Evolutionary conservation across 1,140 invertebrate species (phyloP).

Genomic region (Leptopilina boulardi): DNA sequence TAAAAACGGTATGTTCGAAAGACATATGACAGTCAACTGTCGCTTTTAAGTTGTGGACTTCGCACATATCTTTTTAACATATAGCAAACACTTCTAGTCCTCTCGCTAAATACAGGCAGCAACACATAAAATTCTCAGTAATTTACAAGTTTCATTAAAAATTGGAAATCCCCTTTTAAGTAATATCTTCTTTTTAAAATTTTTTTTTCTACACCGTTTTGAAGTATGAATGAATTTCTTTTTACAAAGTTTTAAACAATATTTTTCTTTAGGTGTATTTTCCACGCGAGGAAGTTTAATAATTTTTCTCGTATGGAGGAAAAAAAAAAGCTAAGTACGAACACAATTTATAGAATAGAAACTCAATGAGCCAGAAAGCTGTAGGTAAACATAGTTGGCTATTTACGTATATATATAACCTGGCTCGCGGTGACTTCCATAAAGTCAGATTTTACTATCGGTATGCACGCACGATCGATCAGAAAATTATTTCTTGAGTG

Average conservation of each 20-base stretch:
- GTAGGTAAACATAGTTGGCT: neutral
- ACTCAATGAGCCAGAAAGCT: neutral
- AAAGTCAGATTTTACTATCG: conserved; percentile 24
- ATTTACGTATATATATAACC: neutral
- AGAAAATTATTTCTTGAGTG: conserved; percentile 36
- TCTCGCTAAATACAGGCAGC: neutral
- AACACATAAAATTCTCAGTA: neutral
- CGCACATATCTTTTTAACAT: conserved; percentile 29
- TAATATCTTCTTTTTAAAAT: neutral
- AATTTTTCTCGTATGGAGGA: too few relatives aligned
- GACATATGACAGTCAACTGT: conserved; percentile 45
- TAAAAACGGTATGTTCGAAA: conserved; percentile 39
- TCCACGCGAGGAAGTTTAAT: too few relatives aligned
- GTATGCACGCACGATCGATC: conserved; percentile 24
- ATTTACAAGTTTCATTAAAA: neutral
- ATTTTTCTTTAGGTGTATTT: too few relatives aligned
- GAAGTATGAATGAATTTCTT: too few relatives aligned
- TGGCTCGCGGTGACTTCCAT: conserved; percentile 5
- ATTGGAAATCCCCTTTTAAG: neutral
- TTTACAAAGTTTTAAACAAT: too few relatives aligned
- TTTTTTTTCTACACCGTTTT: too few relatives aligned
- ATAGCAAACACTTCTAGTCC: conserved; percentile 24
- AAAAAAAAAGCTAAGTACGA: neutral
- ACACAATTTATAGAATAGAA: conserved; percentile 4
- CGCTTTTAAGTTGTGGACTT: conserved; percentile 46